Percentiles rank a stretch among this genome's conserved stretches.
Evolutionary conservation across 2,888 invertebrate genomes (phyloP).

Genomic region (Clistopyga incitator): DNA sequence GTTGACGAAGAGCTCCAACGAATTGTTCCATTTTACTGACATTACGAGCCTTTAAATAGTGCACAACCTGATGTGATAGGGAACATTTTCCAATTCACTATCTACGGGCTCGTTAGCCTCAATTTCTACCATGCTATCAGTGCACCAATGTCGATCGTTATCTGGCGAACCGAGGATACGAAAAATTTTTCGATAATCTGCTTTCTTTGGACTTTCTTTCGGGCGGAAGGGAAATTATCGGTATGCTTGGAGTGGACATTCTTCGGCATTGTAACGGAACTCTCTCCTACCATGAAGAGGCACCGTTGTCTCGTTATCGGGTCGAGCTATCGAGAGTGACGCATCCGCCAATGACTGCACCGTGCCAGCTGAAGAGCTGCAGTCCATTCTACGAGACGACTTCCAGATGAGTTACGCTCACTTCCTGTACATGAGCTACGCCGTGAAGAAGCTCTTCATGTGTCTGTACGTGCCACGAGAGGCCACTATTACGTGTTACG

Average conservation of each 20-base stretch:
- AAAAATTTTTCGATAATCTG: neutral
- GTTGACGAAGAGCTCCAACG: neutral
- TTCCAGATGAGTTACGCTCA: constrained; percentile 48
- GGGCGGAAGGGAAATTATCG: constrained; percentile 9
- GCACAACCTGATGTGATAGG: neutral
- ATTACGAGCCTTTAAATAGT: constrained; percentile 39
- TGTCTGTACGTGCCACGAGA: neutral
- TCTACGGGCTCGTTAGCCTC: neutral
- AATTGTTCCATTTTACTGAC: constrained; percentile 22
- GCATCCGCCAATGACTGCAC: constrained; percentile 25
- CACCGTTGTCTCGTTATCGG: constrained; percentile 19
- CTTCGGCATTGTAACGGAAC: constrained; percentile 3
- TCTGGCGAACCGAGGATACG: neutral
- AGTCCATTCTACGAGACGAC: constrained; percentile 25
- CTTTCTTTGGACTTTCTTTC: constrained; percentile 9
- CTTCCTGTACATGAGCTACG: constrained; percentile 48
- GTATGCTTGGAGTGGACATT: neutral
- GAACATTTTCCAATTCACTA: neutral
- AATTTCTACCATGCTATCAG: neutral
- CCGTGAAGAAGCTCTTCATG: constrained; percentile 45
- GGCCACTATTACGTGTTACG: constrained; percentile 49
- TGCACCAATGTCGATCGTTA: neutral
- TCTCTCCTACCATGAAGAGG: neutral
- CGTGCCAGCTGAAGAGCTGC: neutral
- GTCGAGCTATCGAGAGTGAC: constrained; percentile 37